phyloP scores from a whole-genome alignment of 2,113 vertebrate species.

The Acanthisitta chloris region DNA sequence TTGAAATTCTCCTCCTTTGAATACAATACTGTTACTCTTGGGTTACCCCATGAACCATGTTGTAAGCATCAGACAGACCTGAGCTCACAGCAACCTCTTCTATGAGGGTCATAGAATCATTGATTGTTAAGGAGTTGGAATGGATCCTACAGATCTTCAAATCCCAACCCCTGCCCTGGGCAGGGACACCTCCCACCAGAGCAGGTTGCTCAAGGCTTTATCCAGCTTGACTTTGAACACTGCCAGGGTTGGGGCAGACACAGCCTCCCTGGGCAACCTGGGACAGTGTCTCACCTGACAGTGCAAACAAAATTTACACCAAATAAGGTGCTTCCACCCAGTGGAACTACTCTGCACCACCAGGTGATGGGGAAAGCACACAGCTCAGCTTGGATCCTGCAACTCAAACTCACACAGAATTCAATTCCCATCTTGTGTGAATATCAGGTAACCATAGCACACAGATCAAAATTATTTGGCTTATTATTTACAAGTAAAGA shows the following conservation, averaged over 20 bases:
- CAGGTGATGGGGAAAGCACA: background rate
- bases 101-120: too few species aligned
- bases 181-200: too few species aligned
- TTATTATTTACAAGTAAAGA: background rate
- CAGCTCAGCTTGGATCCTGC: background rate
- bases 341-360: background rate
- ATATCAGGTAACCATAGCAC: background rate
- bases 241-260: too few species aligned
- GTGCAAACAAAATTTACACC: accelerated
- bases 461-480: accelerated
- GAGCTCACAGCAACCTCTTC: background rate
- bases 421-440: background rate
- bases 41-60: background rate
- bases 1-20: background rate
- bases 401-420: background rate
- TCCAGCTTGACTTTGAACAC: too few species aligned
- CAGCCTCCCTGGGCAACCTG: too few species aligned
- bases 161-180: too few species aligned
- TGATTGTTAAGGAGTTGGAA: too few species aligned
- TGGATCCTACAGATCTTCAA: too few species aligned
- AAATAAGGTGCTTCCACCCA: background rate
- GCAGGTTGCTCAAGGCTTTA: too few species aligned
- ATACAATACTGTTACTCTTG: accelerated
- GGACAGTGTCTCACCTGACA: too few species aligned
- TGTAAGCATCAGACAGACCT: background rate